Evolutionary conservation across 2,113 vertebrate genomes (phyloP), one percentile per base, ranked within the genome.

Genomic region (Vulpes ferrilata): DNA sequence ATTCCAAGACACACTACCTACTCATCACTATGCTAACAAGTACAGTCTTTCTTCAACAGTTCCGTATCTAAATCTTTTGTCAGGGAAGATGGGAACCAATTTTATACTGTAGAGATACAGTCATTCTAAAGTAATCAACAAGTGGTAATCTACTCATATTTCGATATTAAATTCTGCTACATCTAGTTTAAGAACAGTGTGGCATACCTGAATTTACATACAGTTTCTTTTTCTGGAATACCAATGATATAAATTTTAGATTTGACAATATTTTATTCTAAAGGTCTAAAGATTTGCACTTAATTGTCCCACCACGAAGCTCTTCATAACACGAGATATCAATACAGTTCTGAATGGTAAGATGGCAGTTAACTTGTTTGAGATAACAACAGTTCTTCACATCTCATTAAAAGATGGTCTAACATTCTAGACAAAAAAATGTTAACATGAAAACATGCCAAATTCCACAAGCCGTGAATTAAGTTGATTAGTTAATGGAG

Each of bases 351-450:
- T 97, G 53, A 97, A 94, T 35, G 73, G 51, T 94, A 97, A 96
- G 98, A 98, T 97, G 95, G 76, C 85, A 93, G 67, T 71, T 98
- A 93, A 78, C 97, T 88, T 89, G 81, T 96, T 88, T 97, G 90
- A 97, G 95, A 97, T 94, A 97, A 97, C 85, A 96, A 35, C 48
- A n/a, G 51, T 8, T 97, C 57, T 95, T 97, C 85, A 89, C 88
- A 91, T 97, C 80, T 98, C 95, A 95, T 97, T 98, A 97, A 93
- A 98, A 97, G 59, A 93, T 12, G 74, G 38, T 69, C 16, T 84
- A 96, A 97, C 4, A 64, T 32, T 81, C 20, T 84, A 88, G 59
- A 65, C 25, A 65, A 86, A 90, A 81, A 87, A 92, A 89, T 0
- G 27, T 64, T 71, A 92, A 94, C 7, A 53, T 62, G 86, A 93